Conservation (phyloP, 1,140 invertebrate species). For the Andricus grossulariae region DNA sequence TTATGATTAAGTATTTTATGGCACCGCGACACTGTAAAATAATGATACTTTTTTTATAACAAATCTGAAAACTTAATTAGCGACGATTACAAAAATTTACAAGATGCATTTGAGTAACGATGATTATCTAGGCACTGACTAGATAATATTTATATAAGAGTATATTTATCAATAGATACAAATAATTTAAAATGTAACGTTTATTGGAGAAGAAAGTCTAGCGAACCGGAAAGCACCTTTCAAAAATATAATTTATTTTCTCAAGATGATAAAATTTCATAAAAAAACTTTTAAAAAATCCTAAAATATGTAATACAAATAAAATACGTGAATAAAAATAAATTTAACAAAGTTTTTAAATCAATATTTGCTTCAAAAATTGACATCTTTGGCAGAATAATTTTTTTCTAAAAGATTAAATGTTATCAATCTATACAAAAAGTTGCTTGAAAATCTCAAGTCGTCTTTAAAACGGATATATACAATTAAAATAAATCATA, state of each 20-base stretch:
- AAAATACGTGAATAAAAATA: too few relatives aligned
- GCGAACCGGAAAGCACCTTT: not conserved
- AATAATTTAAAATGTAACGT: not conserved
- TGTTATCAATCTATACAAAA: too few relatives aligned
- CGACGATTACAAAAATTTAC: slow-evolving; percentile 12
- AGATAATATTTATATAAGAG: slow-evolving; percentile 11
- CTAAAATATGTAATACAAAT: too few relatives aligned
- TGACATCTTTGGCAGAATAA: too few relatives aligned
- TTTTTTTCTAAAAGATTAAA: too few relatives aligned
- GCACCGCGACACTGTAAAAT: slow-evolving; percentile 5
- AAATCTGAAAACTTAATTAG: slow-evolving; percentile 19
- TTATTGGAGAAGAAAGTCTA: slow-evolving; percentile 17
- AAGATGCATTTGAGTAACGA: slow-evolving; percentile 20
- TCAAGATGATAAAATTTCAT: too few relatives aligned
- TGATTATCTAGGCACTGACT: slow-evolving; percentile 27
- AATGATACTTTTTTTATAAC: not conserved
- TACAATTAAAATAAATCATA: too few relatives aligned
- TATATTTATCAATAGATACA: not conserved
- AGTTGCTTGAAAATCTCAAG: too few relatives aligned
- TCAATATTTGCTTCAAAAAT: too few relatives aligned
- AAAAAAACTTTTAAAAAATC: too few relatives aligned
- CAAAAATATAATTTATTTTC: not conserved
- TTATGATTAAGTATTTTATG: slow-evolving; percentile 24
- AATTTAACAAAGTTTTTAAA: too few relatives aligned
- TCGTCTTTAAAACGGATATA: too few relatives aligned